phyloP scores from a whole-genome alignment of 2,888 invertebrate genomes.

The Dryadula phaetusa region DNA sequence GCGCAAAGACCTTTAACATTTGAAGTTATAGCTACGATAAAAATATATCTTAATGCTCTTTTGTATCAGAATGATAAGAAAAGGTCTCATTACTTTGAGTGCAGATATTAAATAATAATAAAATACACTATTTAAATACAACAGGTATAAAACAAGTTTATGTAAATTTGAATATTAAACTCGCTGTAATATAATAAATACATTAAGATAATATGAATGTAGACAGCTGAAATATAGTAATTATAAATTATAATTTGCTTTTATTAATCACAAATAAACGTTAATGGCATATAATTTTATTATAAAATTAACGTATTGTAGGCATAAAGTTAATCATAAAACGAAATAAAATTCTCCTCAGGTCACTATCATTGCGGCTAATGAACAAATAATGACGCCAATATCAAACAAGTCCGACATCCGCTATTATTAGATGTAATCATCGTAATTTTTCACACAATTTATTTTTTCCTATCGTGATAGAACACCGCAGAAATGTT shows the following conservation, averaged over 20 bases:
- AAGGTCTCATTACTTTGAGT: slow-evolving; percentile 44
- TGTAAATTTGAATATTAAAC: slow-evolving; percentile 13
- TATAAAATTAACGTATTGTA: slow-evolving; percentile 17
- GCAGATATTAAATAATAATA: slow-evolving; percentile 39
- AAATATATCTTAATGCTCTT: slow-evolving; percentile 42
- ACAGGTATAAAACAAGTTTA: not conserved
- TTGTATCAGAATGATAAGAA: slow-evolving; percentile 39
- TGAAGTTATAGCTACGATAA: slow-evolving; percentile 15
- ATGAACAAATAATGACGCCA: slow-evolving; percentile 74
- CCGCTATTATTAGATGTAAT: slow-evolving; percentile 78
- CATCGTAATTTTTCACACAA: slow-evolving; percentile 84
- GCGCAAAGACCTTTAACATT: slow-evolving; percentile 10
- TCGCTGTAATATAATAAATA: slow-evolving; percentile 8
- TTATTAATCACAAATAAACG: slow-evolving; percentile 10
- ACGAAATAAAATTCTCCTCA: slow-evolving; percentile 23
- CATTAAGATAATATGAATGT: not conserved
- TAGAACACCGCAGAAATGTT: slow-evolving; percentile 67
- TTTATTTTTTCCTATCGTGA: slow-evolving; percentile 73
- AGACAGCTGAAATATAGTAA: not conserved
- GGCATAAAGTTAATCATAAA: slow-evolving; percentile 15
- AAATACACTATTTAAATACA: slow-evolving; percentile 37
- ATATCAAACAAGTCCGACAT: slow-evolving; percentile 71
- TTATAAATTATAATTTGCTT: slow-evolving; percentile 5
- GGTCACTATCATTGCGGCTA: slow-evolving; percentile 64
- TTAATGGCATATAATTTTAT: slow-evolving; percentile 8